Evolutionary conservation across 2,797 vertebrate species (phyloP).

Genomic region (Gobio occitaniae): DNA sequence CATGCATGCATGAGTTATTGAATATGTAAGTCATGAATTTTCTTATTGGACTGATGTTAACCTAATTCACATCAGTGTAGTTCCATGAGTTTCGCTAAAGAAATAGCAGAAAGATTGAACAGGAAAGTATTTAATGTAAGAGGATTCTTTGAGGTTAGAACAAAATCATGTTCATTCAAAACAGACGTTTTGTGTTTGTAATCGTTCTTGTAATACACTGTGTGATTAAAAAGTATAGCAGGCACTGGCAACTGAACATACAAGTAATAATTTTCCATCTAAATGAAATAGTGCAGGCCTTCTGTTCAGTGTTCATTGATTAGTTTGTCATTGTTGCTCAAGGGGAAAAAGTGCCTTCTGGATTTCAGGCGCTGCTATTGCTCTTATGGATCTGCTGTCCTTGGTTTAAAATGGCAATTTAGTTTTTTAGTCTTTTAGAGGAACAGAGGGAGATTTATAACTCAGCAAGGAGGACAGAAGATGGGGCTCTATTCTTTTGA

Average conservation of each 20-base stretch:
- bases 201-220: not conserved
- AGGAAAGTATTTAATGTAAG: slow-evolving; percentile 1
- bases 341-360: not conserved
- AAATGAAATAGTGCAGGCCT: slow-evolving; percentile 26
- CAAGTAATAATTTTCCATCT: not conserved
- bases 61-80: not conserved
- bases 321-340: not conserved
- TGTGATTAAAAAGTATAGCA: slow-evolving; percentile 1
- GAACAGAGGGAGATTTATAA: slow-evolving; percentile 11
- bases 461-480: slow-evolving; percentile 5
- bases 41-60: not conserved
- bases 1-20: not conserved
- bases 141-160: not conserved
- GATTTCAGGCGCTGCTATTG: not conserved
- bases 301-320: not conserved
- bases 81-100: not conserved
- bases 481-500: slow-evolving; percentile 23
- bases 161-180: slow-evolving; percentile 20
- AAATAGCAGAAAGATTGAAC: not conserved
- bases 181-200: slow-evolving; percentile 5
- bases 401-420: not conserved
- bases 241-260: slow-evolving; percentile 3
- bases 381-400: not conserved
- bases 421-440: not conserved
- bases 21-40: not conserved